Conservation (phyloP, 2,797 vertebrate species). For the Microtus agrestis region DNA sequence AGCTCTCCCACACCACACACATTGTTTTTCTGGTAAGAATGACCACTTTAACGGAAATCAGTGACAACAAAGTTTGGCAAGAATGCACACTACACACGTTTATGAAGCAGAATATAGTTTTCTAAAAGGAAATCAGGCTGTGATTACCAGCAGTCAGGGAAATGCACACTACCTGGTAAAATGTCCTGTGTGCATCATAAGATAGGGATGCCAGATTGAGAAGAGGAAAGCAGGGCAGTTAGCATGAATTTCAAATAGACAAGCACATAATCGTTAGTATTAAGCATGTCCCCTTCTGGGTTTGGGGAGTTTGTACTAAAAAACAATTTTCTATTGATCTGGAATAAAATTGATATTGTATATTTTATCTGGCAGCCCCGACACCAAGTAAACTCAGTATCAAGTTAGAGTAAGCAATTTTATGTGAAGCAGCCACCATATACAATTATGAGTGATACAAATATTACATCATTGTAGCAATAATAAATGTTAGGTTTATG, state of each 20-base stretch:
- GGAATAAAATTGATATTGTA: neutral
- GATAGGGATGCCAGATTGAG: neutral
- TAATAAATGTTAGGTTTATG: neutral
- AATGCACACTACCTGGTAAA: neutral
- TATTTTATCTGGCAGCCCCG: conserved; percentile 3
- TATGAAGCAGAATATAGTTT: neutral
- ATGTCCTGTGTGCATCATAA: neutral
- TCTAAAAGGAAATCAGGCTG: neutral
- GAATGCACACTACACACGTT: neutral
- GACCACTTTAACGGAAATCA: too few relatives aligned
- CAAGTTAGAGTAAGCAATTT: conserved; percentile 19
- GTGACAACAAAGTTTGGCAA: too few relatives aligned
- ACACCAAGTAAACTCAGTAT: conserved; percentile 17
- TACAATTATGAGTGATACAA: neutral
- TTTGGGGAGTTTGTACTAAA: neutral
- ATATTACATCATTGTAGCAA: neutral
- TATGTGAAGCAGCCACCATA: neutral
- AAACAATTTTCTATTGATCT: conserved; percentile 9
- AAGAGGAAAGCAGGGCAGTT: neutral
- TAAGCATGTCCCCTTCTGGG: neutral
- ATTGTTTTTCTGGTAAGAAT: too few relatives aligned
- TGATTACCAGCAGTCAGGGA: neutral
- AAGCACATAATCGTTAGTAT: neutral
- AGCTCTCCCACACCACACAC: neutral
- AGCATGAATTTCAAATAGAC: conserved; percentile 27